Evolutionary conservation across 2,113 vertebrate genomes (phyloP).

Genomic region (Urocitellus parryii): DNA sequence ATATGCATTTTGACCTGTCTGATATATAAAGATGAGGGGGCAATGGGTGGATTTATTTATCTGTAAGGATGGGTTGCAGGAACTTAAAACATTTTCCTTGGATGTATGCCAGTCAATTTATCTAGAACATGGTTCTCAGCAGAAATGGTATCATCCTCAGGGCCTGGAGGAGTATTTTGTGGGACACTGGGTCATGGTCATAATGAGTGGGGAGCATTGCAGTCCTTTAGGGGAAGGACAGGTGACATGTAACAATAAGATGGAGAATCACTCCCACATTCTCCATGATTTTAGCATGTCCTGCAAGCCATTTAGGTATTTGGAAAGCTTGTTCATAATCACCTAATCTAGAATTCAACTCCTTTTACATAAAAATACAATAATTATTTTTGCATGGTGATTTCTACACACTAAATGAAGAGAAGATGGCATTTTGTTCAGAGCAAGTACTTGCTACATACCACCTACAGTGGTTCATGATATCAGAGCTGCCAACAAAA

Average conservation of each 20-base stretch:
- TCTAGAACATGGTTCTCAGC: neutral
- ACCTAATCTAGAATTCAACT: neutral
- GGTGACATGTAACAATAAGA: neutral
- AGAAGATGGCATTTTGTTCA: neutral
- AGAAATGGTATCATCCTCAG: neutral
- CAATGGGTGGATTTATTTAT: neutral
- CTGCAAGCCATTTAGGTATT: neutral
- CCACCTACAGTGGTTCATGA: neutral
- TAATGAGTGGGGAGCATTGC: neutral
- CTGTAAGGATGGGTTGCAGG: neutral
- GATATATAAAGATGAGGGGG: neutral
- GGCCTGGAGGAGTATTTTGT: neutral
- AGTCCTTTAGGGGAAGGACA: neutral
- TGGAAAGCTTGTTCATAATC: neutral
- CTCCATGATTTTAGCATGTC: neutral
- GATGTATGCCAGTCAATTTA: neutral
- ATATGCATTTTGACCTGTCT: neutral
- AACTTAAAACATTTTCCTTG: neutral
- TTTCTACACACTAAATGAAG: neutral
- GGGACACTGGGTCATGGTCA: neutral
- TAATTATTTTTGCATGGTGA: neutral
- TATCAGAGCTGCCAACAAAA: neutral
- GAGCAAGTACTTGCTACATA: neutral
- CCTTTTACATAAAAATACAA: conserved; percentile 9
- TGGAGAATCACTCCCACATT: neutral